phyloP scores from a whole-genome alignment of 2,113 vertebrate genomes.

The Zootoca vivipara region DNA sequence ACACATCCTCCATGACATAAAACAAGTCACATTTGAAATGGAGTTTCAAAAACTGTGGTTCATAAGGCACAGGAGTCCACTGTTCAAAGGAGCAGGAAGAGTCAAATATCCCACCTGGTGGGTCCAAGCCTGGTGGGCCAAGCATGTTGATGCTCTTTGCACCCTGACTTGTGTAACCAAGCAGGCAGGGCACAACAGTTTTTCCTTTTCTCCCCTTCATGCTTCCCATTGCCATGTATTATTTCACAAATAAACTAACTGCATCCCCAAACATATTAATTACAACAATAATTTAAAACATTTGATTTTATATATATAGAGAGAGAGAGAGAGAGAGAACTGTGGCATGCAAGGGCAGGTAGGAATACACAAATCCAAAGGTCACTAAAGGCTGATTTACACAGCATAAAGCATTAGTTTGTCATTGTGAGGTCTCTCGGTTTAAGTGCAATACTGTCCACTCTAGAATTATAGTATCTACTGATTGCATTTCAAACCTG shows the following conservation, averaged over 20 bases:
- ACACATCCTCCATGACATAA: not conserved
- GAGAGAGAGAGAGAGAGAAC: too few relatives aligned
- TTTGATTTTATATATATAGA: too few relatives aligned
- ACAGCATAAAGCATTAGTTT: not conserved
- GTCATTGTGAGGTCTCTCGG: too few relatives aligned
- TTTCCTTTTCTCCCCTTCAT: not conserved
- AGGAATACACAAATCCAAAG: not conserved
- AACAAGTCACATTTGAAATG: not conserved
- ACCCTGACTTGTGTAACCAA: not conserved
- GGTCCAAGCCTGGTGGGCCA: not conserved
- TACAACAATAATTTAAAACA: not conserved
- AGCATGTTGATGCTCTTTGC: not conserved
- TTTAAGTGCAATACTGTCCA: not conserved
- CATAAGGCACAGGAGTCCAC: not conserved
- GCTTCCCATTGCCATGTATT: not conserved
- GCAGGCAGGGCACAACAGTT: not conserved
- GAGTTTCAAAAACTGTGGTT: not conserved
- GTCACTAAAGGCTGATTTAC: not conserved
- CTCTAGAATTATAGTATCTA: not conserved
- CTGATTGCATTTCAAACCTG: not conserved
- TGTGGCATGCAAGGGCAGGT: not conserved
- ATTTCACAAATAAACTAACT: not conserved
- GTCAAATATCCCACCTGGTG: not conserved
- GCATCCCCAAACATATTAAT: not conserved
- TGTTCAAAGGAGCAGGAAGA: not conserved